Evolutionary conservation across 1,140 invertebrate genomes (phyloP).

Genomic region (Apis laboriosa): DNA sequence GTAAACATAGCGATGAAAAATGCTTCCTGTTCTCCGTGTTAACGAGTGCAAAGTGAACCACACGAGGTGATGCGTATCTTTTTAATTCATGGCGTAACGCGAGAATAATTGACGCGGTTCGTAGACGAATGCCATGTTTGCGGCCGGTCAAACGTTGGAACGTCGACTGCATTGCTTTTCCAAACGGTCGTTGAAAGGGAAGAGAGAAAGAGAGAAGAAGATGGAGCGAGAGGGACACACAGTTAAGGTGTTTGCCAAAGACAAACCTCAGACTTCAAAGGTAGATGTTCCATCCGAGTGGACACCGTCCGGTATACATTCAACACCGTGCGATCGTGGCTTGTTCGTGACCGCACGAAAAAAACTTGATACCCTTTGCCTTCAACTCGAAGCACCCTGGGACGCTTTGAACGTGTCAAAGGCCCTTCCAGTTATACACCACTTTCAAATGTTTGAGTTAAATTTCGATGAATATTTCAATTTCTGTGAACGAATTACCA

Average conservation of each 20-base stretch:
- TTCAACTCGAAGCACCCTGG: slow-evolving; percentile 68
- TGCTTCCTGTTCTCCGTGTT: slow-evolving; percentile 40
- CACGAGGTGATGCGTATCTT: slow-evolving; percentile 44
- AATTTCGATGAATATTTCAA: background rate
- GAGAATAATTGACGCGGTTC: slow-evolving; percentile 59
- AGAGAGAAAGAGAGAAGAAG: background rate
- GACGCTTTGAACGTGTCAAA: slow-evolving; percentile 38
- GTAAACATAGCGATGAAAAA: background rate
- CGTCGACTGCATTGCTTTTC: background rate
- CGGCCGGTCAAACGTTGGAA: slow-evolving; percentile 19
- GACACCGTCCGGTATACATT: slow-evolving; percentile 74
- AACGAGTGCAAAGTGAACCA: slow-evolving; percentile 26
- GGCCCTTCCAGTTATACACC: background rate
- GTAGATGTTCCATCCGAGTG: slow-evolving; percentile 69
- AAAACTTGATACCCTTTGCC: slow-evolving; percentile 73
- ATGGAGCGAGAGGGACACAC: background rate
- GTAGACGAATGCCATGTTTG: slow-evolving; percentile 34
- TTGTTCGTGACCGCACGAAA: slow-evolving; percentile 58
- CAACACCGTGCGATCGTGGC: slow-evolving; percentile 74
- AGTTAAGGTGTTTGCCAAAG: slow-evolving; percentile 46
- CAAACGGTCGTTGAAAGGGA: background rate
- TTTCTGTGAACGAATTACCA: background rate
- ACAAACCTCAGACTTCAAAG: slow-evolving; percentile 65
- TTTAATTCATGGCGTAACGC: slow-evolving; percentile 57
- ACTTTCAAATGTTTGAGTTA: background rate